A percentile compares a stretch with the other conserved stretches of the same genome.
Conservation (phyloP, 2,888 invertebrate genomes). For the Diogma glabrata region DNA sequence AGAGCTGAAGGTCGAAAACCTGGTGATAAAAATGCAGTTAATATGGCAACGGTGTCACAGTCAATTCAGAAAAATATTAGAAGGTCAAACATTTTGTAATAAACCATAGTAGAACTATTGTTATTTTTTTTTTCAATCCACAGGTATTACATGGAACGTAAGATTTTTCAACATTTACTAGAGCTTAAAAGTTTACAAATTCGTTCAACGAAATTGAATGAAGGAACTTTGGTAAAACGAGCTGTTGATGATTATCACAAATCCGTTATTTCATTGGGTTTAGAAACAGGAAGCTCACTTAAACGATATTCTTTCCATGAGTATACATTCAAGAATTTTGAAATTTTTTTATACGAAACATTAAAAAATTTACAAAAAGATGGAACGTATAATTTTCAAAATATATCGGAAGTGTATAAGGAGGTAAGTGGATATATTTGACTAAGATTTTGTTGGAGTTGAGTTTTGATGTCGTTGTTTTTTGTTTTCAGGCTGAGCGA, state of each 20-base stretch:
- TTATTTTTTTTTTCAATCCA: conserved; percentile 20
- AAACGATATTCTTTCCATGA: conserved; percentile 54
- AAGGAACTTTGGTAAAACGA: conserved; percentile 75
- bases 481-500: conserved; percentile 31
- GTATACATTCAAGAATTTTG: conserved; percentile 65
- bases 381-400: conserved; percentile 50
- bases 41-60: conserved; percentile 75
- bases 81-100: conserved; percentile 40
- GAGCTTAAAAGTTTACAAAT: conserved; percentile 88
- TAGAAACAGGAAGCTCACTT: conserved; percentile 36
- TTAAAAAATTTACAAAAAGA: conserved; percentile 64
- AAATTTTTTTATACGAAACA: conserved; percentile 80
- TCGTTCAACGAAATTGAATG: conserved; percentile 77
- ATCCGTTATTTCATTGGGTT: conserved; percentile 54
- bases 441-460: not conserved
- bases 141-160: conserved; percentile 81
- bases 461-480: conserved; percentile 12
- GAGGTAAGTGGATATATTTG: conserved; percentile 40
- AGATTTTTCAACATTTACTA: conserved; percentile 84
- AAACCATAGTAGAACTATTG: not conserved
- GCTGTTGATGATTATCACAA: conserved; percentile 75
- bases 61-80: conserved; percentile 77
- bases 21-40: conserved; percentile 56
- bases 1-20: conserved; percentile 45
- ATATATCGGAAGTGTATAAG: conserved; percentile 50